phyloP scores from a whole-genome alignment of 2,888 invertebrate genomes.

The Eupithecia inturbata region DNA sequence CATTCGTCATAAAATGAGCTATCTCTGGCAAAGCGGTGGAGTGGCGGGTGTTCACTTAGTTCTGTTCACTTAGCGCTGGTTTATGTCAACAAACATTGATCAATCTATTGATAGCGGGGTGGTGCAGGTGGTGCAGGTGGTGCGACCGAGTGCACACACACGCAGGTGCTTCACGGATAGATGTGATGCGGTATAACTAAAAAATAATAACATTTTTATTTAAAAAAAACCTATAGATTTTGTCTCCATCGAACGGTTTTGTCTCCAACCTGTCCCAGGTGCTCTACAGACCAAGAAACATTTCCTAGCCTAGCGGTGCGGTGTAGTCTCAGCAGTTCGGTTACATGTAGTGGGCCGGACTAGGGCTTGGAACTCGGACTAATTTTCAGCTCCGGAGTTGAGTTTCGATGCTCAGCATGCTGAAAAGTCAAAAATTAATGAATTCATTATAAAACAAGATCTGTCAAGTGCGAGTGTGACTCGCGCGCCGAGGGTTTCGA shows the following conservation, averaged over 20 bases:
- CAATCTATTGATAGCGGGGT: neutral
- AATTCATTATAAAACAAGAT: too few species aligned
- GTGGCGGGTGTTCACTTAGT: conserved; percentile 16
- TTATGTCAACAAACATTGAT: conserved; percentile 10
- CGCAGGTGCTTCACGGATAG: neutral
- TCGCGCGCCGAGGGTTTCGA: too few species aligned
- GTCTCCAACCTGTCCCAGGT: neutral
- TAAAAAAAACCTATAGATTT: neutral
- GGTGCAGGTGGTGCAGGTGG: neutral
- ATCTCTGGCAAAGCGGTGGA: conserved; percentile 24
- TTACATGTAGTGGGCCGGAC: too few species aligned
- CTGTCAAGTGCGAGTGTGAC: too few species aligned
- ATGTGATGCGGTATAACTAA: neutral
- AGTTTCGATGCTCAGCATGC: too few species aligned
- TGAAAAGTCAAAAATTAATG: too few species aligned
- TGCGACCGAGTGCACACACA: neutral
- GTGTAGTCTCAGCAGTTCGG: too few species aligned
- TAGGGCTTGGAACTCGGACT: too few species aligned
- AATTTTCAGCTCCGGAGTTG: too few species aligned
- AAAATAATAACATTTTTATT: neutral
- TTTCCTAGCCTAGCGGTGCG: neutral
- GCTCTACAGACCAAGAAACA: neutral
- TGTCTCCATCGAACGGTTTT: too few species aligned
- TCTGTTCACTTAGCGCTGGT: conserved; percentile 19
- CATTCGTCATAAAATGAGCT: conserved; percentile 37